Percentiles rank a stretch among this genome's conserved stretches.
phyloP scores from a whole-genome alignment of 2,113 vertebrate species.

The Phalacrocorax aristotelis region DNA sequence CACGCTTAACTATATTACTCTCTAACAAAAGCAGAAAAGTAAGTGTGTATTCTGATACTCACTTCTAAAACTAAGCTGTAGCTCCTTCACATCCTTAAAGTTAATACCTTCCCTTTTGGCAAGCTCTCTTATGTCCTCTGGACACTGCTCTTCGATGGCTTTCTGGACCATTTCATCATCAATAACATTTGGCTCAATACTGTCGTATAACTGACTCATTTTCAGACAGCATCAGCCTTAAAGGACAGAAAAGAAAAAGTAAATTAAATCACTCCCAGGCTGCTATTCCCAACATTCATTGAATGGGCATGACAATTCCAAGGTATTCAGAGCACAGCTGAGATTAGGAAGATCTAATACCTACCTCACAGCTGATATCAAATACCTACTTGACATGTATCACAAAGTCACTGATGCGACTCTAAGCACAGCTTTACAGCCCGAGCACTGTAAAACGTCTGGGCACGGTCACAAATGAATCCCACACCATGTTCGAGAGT shows the following conservation, averaged over 20 bases:
- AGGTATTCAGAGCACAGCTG: neutral
- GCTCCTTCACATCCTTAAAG: constrained; percentile 70
- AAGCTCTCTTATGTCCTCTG: constrained; percentile 63
- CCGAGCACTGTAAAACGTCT: neutral
- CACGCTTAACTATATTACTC: neutral
- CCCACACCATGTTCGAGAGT: neutral
- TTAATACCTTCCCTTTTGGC: constrained; percentile 71
- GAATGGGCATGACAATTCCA: neutral
- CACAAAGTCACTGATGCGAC: neutral
- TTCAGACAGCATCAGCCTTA: neutral
- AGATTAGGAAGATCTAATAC: neutral
- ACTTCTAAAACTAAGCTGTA: constrained; percentile 87
- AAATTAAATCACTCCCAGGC: neutral
- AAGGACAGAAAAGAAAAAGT: neutral
- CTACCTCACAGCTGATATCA: neutral
- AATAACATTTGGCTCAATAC: constrained; percentile 73
- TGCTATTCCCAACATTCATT: neutral
- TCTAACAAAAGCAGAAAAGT: neutral
- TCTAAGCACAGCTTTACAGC: neutral
- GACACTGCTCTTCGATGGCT: constrained; percentile 76
- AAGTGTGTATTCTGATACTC: constrained; percentile 18
- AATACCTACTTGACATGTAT: neutral
- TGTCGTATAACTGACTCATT: constrained; percentile 69
- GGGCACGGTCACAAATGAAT: neutral
- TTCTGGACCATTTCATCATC: constrained; percentile 78